A percentile compares a stretch with the other conserved stretches of the same genome.
Conservation (phyloP, 2,888 invertebrate species). For the Pollenia amentaria region DNA sequence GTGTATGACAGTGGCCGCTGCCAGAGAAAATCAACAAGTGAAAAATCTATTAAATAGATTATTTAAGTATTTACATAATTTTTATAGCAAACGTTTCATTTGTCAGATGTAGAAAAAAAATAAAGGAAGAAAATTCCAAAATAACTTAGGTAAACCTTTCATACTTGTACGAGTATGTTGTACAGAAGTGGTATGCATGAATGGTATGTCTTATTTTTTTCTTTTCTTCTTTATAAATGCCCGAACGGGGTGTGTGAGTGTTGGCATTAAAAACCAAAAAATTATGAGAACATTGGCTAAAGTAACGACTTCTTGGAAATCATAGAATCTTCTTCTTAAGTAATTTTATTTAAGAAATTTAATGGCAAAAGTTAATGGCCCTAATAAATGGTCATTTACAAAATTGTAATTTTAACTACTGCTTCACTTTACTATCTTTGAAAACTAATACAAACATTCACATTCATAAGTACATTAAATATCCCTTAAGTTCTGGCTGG, state of each 20-base stretch:
- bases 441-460: neutral
- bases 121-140: conserved; percentile 13
- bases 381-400: conserved; percentile 60
- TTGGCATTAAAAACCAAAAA: conserved; percentile 46
- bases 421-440: conserved; percentile 5
- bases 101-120: neutral
- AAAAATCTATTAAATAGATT: conserved; percentile 62
- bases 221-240: conserved; percentile 4
- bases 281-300: conserved; percentile 55
- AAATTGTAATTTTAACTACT: conserved; percentile 58
- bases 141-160: conserved; percentile 17
- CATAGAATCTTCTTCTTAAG: conserved; percentile 61
- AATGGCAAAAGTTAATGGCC: conserved; percentile 64
- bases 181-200: neutral
- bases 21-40: conserved; percentile 51
- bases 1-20: conserved; percentile 24
- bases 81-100: conserved; percentile 43
- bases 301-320: conserved; percentile 66
- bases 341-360: conserved; percentile 58
- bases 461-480: neutral
- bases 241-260: conserved; percentile 62
- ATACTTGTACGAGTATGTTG: neutral
- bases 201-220: conserved; percentile 10
- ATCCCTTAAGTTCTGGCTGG: too few species aligned
- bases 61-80: conserved; percentile 50